Conservation (phyloP, 2,888 invertebrate species). For the Xylota segnis region DNA sequence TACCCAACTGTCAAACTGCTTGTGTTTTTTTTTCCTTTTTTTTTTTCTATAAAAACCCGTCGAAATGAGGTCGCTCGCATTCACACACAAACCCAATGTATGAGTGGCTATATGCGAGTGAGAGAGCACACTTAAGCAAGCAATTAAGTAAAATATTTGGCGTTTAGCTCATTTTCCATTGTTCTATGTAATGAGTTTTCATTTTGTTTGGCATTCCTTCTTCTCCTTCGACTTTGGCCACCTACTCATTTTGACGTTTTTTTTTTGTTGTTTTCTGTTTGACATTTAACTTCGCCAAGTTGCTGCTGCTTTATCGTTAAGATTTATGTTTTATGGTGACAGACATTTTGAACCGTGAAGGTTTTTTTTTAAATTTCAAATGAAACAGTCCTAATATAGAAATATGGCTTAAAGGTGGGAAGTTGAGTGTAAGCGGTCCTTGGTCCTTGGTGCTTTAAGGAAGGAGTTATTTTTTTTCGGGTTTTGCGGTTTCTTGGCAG, state of each 20-base stretch:
- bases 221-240: not conserved
- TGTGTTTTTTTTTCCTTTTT: constrained; percentile 12
- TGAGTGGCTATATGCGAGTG: constrained; percentile 40
- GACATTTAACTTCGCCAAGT: constrained; percentile 48
- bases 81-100: constrained; percentile 22
- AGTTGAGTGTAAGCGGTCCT: constrained; percentile 16
- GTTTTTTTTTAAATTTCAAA: constrained; percentile 21
- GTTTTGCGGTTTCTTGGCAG: not conserved
- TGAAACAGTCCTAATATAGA: not conserved
- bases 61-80: constrained; percentile 50
- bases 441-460: too few species aligned
- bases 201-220: constrained; percentile 42
- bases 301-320: constrained; percentile 35
- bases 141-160: constrained; percentile 73
- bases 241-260: not conserved
- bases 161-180: constrained; percentile 69
- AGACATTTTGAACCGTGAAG: constrained; percentile 4
- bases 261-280: constrained; percentile 23
- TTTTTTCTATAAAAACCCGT: constrained; percentile 11
- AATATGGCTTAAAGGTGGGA: not conserved
- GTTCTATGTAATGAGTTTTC: constrained; percentile 65
- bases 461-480: not conserved
- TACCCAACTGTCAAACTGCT: constrained; percentile 40
- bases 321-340: constrained; percentile 37
- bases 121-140: constrained; percentile 60